Conservation (phyloP, 1,140 invertebrate genomes). For the Uloborus diversus region DNA sequence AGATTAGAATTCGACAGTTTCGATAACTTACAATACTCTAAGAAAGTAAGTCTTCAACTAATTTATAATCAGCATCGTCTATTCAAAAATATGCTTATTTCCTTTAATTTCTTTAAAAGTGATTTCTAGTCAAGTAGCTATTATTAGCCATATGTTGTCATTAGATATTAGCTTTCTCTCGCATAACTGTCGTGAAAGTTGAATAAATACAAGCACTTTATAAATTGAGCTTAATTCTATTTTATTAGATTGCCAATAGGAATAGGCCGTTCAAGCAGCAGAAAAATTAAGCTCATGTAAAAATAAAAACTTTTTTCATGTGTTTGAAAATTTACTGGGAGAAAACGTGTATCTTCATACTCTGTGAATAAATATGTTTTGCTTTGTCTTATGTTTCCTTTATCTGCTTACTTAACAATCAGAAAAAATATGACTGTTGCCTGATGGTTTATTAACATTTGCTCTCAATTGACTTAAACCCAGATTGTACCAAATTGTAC, state of each 20-base stretch:
- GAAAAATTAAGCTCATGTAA: slow-evolving; percentile 39
- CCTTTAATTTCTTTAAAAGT: not conserved
- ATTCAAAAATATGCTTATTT: not conserved
- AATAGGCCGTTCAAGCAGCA: slow-evolving; percentile 24
- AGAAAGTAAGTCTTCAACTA: too few relatives aligned
- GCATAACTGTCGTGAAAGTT: slow-evolving; percentile 28
- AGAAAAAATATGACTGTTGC: not conserved
- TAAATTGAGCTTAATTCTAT: slow-evolving; percentile 52
- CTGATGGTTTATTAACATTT: not conserved
- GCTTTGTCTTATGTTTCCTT: slow-evolving; percentile 21
- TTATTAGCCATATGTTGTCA: not conserved
- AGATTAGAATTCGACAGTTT: too few relatives aligned
- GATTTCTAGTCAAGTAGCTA: slow-evolving; percentile 20
- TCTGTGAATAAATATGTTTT: slow-evolving; percentile 52
- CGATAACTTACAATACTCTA: too few relatives aligned
- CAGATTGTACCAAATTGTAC: too few relatives aligned
- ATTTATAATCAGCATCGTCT: slow-evolving; percentile 1
- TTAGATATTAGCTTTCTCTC: slow-evolving; percentile 34
- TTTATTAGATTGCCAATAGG: slow-evolving; percentile 46
- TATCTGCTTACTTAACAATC: not conserved
- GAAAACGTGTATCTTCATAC: slow-evolving; percentile 40
- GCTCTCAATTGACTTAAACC: too few relatives aligned
- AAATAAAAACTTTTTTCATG: slow-evolving; percentile 3
- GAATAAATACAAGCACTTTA: slow-evolving; percentile 25
- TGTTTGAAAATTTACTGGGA: slow-evolving; percentile 12